These are phyloP conservation scores for Ornithoptera alexandrae DNA, from an alignment of 2,888 invertebrate genomes.

Conservation along the genomic window DNA sequence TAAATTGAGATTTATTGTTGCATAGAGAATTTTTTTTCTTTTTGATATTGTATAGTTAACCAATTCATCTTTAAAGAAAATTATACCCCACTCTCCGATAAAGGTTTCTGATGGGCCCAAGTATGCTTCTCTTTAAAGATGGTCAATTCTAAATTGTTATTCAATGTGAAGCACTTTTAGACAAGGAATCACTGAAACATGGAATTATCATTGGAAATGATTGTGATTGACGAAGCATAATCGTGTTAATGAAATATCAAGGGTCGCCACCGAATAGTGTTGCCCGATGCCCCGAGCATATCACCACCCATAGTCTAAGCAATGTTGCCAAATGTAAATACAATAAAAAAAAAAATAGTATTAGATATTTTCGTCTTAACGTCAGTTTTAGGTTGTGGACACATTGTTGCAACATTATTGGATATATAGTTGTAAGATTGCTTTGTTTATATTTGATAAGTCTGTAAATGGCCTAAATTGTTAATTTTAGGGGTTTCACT, in stretches of 20 bases:
- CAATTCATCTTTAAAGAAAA: conserved; percentile 17
- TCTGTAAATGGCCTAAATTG: conserved; percentile 24
- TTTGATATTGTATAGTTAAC: conserved; percentile 28
- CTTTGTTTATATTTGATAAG: conserved; percentile 23
- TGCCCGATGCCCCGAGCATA: conserved; percentile 69
- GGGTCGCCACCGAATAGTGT: conserved; percentile 55
- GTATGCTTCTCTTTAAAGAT: conserved; percentile 18
- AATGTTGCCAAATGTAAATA: conserved; percentile 78
- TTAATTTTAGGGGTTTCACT: background rate
- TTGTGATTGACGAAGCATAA: conserved; percentile 64
- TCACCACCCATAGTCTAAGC: conserved; percentile 73
- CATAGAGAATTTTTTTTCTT: conserved; percentile 22
- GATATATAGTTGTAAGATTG: conserved; percentile 12
- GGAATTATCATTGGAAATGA: conserved; percentile 58
- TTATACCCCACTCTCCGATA: background rate
- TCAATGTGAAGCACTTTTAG: conserved; percentile 26
- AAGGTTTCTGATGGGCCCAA: background rate
- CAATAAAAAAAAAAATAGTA: conserved; percentile 37
- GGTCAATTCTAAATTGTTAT: conserved; percentile 24
- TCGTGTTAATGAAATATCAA: conserved; percentile 57
- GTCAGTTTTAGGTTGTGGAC: conserved; percentile 59
- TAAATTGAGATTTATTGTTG: conserved; percentile 28
- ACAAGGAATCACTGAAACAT: conserved; percentile 28
- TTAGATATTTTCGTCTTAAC: conserved; percentile 55
- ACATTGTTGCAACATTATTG: conserved; percentile 36